Conservation (phyloP, 2,888 invertebrate genomes). For the Abrostola tripartita region DNA sequence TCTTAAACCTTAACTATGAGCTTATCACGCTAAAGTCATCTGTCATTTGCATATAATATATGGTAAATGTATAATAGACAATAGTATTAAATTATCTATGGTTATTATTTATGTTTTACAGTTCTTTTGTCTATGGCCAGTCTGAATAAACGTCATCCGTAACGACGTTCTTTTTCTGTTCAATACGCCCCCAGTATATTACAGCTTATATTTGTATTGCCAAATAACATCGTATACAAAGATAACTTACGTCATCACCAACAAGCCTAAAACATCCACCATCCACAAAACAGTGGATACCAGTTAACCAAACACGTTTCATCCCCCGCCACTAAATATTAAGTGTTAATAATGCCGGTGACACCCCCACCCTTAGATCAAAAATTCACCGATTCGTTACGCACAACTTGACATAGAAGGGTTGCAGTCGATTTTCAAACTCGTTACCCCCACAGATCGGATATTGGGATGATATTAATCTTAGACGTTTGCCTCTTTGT, state of each 20-base stretch:
- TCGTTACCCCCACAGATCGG: slow-evolving; percentile 72
- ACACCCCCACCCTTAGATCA: slow-evolving; percentile 74
- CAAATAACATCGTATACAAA: too few species aligned
- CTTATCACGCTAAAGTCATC: too few species aligned
- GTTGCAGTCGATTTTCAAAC: slow-evolving; percentile 72
- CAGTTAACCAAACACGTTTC: slow-evolving; percentile 59
- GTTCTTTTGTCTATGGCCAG: too few species aligned
- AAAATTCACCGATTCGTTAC: slow-evolving; percentile 82
- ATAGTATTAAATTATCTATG: too few species aligned
- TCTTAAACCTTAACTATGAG: too few species aligned
- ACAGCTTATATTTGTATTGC: too few species aligned
- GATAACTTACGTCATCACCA: slow-evolving; percentile 1
- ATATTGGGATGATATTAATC: slow-evolving; percentile 71
- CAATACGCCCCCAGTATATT: too few species aligned
- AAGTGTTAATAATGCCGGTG: slow-evolving; percentile 82
- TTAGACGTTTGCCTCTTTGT: slow-evolving; percentile 55
- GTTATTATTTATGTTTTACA: too few species aligned
- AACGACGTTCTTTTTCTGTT: too few species aligned
- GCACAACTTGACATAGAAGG: slow-evolving; percentile 74
- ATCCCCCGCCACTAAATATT: slow-evolving; percentile 77
- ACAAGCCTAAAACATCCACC: slow-evolving; percentile 28
- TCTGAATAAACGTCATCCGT: too few species aligned
- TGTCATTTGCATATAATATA: too few species aligned
- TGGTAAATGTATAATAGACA: too few species aligned
- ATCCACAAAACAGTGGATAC: slow-evolving; percentile 32